phyloP scores from a whole-genome alignment of 2,888 invertebrate species.

The Steinernema hermaphroditum region DNA sequence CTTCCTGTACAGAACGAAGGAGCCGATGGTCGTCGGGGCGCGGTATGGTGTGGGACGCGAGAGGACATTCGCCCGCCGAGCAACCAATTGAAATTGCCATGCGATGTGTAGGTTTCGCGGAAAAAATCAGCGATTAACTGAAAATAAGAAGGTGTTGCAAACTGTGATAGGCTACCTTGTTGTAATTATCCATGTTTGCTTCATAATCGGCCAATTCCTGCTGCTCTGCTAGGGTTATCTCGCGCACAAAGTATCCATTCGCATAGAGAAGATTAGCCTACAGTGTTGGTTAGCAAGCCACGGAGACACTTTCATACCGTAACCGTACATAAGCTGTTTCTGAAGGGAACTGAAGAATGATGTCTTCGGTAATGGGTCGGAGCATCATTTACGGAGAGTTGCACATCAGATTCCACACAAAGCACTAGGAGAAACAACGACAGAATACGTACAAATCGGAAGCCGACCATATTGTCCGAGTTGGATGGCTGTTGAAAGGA shows the following conservation, averaged over 20 bases:
- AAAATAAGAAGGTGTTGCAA: neutral
- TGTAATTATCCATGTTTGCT: constrained; percentile 29
- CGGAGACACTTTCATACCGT: neutral
- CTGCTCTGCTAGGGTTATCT: constrained; percentile 29
- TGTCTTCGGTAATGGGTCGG: neutral
- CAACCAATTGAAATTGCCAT: constrained; percentile 21
- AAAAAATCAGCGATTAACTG: constrained; percentile 28
- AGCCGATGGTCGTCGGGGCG: constrained; percentile 29
- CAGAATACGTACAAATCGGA: no score
- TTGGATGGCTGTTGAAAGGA: neutral
- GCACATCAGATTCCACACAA: no score
- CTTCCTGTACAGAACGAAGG: constrained; percentile 32
- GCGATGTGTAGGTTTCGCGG: constrained; percentile 20
- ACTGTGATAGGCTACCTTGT: constrained; percentile 21
- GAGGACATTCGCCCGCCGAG: constrained; percentile 25
- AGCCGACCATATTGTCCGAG: no score
- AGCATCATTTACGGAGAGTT: neutral
- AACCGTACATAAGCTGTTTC: neutral
- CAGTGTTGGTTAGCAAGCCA: neutral
- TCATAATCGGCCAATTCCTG: constrained; percentile 31
- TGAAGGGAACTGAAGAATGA: neutral
- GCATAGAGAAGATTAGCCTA: constrained; percentile 32
- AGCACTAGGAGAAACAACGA: no score
- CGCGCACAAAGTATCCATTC: constrained; percentile 33
- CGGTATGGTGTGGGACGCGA: constrained; percentile 30